These are phyloP conservation scores for Acholoe squamosa DNA, from an alignment of 2,888 invertebrate species.

Conservation along the genomic window DNA sequence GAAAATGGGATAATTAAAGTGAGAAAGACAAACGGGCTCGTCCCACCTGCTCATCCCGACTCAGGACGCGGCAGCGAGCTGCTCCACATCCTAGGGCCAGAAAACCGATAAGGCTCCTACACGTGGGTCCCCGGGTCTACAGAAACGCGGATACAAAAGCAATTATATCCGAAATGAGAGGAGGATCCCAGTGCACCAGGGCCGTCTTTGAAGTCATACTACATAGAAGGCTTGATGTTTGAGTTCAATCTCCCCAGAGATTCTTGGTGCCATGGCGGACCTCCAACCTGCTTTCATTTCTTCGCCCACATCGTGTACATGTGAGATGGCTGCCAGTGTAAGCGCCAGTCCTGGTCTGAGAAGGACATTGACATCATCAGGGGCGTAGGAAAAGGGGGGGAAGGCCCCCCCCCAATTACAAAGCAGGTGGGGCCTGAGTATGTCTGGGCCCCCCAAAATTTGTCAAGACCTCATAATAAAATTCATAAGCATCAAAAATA, in stretches of 20 bases:
- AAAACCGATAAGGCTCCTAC: background rate
- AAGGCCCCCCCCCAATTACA: too few species aligned
- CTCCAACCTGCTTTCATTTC: constrained; percentile 6
- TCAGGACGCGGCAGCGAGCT: background rate
- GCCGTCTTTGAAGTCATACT: constrained; percentile 1
- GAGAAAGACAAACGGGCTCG: background rate
- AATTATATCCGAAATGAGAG: constrained; percentile 27
- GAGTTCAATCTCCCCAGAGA: constrained; percentile 11
- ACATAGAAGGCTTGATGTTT: constrained; percentile 32
- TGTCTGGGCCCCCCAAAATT: too few species aligned
- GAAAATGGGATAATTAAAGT: constrained; percentile 27
- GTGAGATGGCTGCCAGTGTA: background rate
- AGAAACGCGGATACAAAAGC: constrained; percentile 29
- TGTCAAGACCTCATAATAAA: too few species aligned
- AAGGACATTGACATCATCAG: background rate
- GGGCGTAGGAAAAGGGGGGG: too few species aligned
- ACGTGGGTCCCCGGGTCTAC: background rate
- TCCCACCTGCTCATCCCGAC: constrained; percentile 1
- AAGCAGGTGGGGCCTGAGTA: too few species aligned
- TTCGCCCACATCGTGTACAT: background rate
- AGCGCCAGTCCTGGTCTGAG: background rate
- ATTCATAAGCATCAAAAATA: too few species aligned
- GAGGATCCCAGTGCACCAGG: background rate
- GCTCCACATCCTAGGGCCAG: background rate
- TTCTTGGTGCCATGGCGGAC: background rate